Conservation (phyloP, 2,888 invertebrate species). For the Leptura quadrifasciata region DNA sequence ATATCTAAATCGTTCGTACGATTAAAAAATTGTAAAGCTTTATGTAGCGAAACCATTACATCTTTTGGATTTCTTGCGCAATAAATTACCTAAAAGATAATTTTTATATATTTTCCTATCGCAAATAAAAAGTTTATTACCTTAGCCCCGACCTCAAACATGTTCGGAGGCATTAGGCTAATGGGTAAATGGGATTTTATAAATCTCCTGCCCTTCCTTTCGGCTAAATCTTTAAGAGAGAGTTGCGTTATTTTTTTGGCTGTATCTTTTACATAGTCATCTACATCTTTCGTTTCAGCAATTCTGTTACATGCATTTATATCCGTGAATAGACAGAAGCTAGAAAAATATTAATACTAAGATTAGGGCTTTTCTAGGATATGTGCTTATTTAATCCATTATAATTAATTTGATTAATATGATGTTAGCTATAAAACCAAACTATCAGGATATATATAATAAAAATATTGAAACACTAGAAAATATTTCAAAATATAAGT, state of each 20-base stretch:
- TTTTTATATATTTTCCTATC: not conserved
- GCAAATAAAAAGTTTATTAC: conserved; percentile 59
- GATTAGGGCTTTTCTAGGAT: no score
- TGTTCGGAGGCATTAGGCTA: conserved; percentile 79
- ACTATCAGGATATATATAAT: no score
- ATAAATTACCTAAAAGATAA: conserved; percentile 79
- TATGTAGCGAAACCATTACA: conserved; percentile 86
- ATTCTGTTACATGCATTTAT: not conserved
- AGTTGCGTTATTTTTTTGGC: conserved; percentile 11
- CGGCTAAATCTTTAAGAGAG: conserved; percentile 27
- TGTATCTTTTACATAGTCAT: conserved; percentile 7
- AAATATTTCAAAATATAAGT: no score
- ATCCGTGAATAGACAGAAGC: conserved; percentile 8
- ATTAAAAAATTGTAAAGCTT: conserved; percentile 78
- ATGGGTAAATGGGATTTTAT: conserved; percentile 81
- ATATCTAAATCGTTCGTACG: not conserved
- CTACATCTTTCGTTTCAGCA: not conserved
- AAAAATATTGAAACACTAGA: no score
- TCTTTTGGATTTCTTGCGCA: conserved; percentile 90
- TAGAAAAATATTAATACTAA: no score
- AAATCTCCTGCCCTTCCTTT: conserved; percentile 30
- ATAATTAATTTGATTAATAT: no score
- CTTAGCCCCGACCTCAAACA: conserved; percentile 76
- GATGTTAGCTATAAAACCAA: no score
- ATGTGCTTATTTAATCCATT: no score